A percentile compares a stretch with the other conserved stretches of the same genome.
Conservation (phyloP, 2,113 vertebrate genomes). For the Pelecanoides urinatrix region DNA sequence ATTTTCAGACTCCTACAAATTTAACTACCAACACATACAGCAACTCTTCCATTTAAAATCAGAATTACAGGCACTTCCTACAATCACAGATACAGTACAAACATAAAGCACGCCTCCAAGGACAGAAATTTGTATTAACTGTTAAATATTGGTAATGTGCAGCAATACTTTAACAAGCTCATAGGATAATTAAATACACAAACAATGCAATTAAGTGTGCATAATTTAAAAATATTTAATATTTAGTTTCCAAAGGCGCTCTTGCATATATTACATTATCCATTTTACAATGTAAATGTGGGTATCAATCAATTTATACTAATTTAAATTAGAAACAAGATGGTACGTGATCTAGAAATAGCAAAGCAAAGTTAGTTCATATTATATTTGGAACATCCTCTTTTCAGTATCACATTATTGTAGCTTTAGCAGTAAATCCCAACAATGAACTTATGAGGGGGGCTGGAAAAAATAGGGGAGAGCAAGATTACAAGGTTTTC, state of each 20-base stretch:
- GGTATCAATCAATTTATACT: not conserved
- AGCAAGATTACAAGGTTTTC: not conserved
- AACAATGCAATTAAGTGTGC: conserved; percentile 1
- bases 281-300: conserved; percentile 16
- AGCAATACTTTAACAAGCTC: not conserved
- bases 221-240: not conserved
- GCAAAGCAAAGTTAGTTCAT: not conserved
- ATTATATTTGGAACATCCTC: not conserved
- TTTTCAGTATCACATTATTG: not conserved
- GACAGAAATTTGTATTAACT: not conserved
- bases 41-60: not conserved
- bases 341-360: not conserved
- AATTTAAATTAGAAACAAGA: not conserved
- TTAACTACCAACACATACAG: not conserved
- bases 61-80: not conserved
- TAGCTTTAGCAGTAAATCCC: not conserved
- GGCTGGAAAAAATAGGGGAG: not conserved
- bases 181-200: not conserved
- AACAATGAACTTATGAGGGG: fast-evolving
- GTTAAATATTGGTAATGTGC: not conserved
- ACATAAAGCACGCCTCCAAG: not conserved
- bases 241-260: not conserved
- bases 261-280: not conserved
- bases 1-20: not conserved
- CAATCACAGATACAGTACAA: not conserved